phyloP scores from a whole-genome alignment of 2,113 vertebrate species.

The Xenopus tropicalis region UCB_Xtro_10.0 CM004444.2:86783501-86784000 shows the following conservation, averaged over 20 bases:
- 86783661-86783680: neutral
- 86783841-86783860: constrained; percentile 30
- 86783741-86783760: neutral
- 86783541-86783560: no score
- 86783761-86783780: constrained; percentile 12
- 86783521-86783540: no score
- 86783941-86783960: constrained; percentile 11
- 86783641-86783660: no score
- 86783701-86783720: neutral
- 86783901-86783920: no score
- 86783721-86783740: constrained; percentile 1
- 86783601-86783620: no score
- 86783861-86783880: constrained; percentile 37
- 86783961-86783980: neutral
- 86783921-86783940: constrained; percentile 22
- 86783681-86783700: neutral
- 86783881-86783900: constrained; percentile 28
- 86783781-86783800: constrained; percentile 3
- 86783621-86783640: no score
- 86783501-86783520: no score
- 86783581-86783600: no score
- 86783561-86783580: no score
- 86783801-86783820: constrained; percentile 24
- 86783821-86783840: constrained; percentile 26
- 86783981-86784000: no score